Conservation (phyloP, 2,797 vertebrate genomes). For the Lindbergichthys nudifrons region DNA sequence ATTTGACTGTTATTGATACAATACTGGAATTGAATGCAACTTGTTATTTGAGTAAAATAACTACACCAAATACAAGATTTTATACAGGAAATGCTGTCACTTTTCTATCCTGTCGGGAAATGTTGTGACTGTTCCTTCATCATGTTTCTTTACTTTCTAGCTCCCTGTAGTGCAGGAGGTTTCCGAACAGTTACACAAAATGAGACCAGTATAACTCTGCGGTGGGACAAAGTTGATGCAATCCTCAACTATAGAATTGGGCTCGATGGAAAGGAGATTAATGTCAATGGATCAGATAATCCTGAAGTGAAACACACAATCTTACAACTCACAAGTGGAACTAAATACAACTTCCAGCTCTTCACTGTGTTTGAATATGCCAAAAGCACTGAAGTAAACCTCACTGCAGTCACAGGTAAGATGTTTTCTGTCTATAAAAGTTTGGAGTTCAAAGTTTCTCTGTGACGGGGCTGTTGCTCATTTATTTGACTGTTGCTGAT, state of each 20-base stretch:
- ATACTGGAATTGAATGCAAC: no score
- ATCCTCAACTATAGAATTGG: slow-evolving; percentile 9
- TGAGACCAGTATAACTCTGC: slow-evolving; percentile 42
- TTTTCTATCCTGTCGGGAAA: no score
- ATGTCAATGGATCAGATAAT: rapidly evolving
- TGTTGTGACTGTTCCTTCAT: no score
- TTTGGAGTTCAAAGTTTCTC: no score
- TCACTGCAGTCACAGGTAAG: no score
- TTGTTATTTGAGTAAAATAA: no score
- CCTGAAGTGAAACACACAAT: rapidly evolving
- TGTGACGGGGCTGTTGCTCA: no score
- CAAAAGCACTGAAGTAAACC: slow-evolving; percentile 30
- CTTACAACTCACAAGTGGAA: background rate
- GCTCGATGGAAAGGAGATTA: rapidly evolving
- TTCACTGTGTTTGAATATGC: slow-evolving; percentile 23
- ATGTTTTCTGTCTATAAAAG: background rate
- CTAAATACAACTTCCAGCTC: slow-evolving; percentile 37
- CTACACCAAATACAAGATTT: no score
- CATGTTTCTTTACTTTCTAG: slow-evolving; percentile 1
- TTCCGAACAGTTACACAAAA: background rate
- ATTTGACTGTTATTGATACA: no score
- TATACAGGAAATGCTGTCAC: no score
- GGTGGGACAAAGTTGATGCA: slow-evolving; percentile 27
- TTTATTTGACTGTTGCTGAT: no score
- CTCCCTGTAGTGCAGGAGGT: rapidly evolving